Evolutionary conservation across 1,140 invertebrate genomes (phyloP).

Genomic region (Drosophila tropicalis): DNA sequence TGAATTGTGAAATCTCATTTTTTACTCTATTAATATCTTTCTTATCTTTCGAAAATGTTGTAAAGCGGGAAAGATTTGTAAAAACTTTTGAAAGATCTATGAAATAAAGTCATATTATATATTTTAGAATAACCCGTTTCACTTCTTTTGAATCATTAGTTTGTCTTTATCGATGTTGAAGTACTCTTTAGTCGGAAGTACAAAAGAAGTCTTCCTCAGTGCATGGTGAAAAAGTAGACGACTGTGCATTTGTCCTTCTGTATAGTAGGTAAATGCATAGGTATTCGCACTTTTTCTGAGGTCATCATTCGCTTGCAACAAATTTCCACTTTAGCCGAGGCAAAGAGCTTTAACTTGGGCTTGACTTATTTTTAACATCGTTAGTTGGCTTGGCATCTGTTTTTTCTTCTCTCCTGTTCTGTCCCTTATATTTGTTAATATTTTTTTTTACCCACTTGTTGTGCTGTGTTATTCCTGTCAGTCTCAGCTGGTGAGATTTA

Average conservation of each 20-base stretch:
- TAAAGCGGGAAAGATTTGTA: too few species aligned
- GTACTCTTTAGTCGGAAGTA: too few species aligned
- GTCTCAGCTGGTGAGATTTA: slow-evolving; percentile 75
- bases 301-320: slow-evolving; percentile 51
- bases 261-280: not conserved
- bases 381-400: slow-evolving; percentile 44
- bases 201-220: not conserved
- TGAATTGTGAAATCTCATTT: too few species aligned
- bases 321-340: slow-evolving; percentile 37
- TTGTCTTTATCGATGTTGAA: too few species aligned
- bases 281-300: slow-evolving; percentile 25
- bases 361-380: slow-evolving; percentile 76
- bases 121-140: too few species aligned
- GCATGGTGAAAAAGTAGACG: not conserved
- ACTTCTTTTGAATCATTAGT: too few species aligned
- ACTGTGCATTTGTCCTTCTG: slow-evolving; percentile 52
- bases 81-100: too few species aligned
- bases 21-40: too few species aligned
- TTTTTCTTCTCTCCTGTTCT: not conserved
- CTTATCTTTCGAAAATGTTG: too few species aligned
- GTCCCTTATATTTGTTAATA: slow-evolving; percentile 6
- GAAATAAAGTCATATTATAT: too few species aligned
- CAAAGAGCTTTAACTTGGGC: slow-evolving; percentile 37
- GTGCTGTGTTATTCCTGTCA: slow-evolving; percentile 61
- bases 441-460: slow-evolving; percentile 64